Conservation (phyloP, 1,140 invertebrate species). For the Nasonia longicornis region DNA sequence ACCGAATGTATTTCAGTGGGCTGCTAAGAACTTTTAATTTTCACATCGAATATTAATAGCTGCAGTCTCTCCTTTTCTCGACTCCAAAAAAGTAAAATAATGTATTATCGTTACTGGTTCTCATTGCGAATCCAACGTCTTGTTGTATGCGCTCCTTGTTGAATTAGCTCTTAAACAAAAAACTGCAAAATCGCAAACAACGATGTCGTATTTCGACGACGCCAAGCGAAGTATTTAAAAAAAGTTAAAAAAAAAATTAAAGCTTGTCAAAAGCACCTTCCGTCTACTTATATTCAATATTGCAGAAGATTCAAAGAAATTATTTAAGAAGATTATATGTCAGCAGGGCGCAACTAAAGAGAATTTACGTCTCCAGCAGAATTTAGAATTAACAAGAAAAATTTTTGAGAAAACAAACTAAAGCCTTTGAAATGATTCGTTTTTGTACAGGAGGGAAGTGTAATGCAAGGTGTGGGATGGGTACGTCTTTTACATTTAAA, state of each 20-base stretch:
- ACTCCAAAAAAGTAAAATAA: slow-evolving; percentile 30
- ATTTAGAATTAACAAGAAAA: slow-evolving; percentile 23
- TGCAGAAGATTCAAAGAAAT: slow-evolving; percentile 34
- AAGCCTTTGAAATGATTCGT: slow-evolving; percentile 31
- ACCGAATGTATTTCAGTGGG: neutral
- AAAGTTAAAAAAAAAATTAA: slow-evolving; percentile 23
- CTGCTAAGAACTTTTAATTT: slow-evolving; percentile 2
- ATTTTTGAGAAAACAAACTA: slow-evolving; percentile 24
- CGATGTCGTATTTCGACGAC: slow-evolving; percentile 37
- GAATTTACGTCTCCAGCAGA: neutral
- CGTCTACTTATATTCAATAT: slow-evolving; percentile 40
- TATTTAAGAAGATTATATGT: slow-evolving; percentile 14
- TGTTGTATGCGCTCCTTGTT: slow-evolving; percentile 38
- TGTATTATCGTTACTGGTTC: slow-evolving; percentile 44
- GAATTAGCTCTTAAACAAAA: slow-evolving; percentile 36
- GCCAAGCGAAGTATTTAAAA: slow-evolving; percentile 39
- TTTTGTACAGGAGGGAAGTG: slow-evolving; percentile 20
- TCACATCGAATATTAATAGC: neutral
- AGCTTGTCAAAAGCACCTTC: slow-evolving; percentile 34
- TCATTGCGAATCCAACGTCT: slow-evolving; percentile 21
- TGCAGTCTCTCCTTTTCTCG: slow-evolving; percentile 34
- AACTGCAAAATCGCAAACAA: slow-evolving; percentile 42
- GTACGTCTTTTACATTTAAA: slow-evolving; percentile 44
- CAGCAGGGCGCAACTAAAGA: slow-evolving; percentile 17
- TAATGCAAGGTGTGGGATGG: slow-evolving; percentile 26